Evolutionary conservation across 2,797 vertebrate genomes (phyloP), one percentile per base, ranked within the genome.

Genomic region (Echiichthys vipera): DNA sequence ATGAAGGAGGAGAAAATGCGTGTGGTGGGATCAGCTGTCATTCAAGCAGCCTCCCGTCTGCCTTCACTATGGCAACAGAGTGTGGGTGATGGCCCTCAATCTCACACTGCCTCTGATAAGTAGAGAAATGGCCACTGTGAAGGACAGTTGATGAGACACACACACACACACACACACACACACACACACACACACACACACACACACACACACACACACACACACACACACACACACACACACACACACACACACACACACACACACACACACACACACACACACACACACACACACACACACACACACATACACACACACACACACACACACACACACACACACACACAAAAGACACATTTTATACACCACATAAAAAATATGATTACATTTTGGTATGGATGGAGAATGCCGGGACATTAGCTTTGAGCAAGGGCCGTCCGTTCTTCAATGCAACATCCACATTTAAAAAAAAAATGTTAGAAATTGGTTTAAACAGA

Each of bases 21-120:
- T 88, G 83, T 53, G 77, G 74, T 59, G 74, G 79, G 63, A 84
- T 76, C 64, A 65, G 79, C 84, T 79, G 91, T 90, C 92, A 88
- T 46, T 94, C 92, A 92, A 77, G 64, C 84, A 70, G 65, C 80
- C 85, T 75, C 72, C 74, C 13, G 25, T 66, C 83, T 67, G 54
- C 71, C 77, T 81, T 88, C 64, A 71, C 89, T 71, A 89, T 91
- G 91, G 85, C 90, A 93, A 92, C 85, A 78, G 73, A 84, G 79
- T 51, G 78, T 58, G 74, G 74, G 66, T 89, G 89, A 90, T 77
- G 86, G 84, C 75, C 67, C 81, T 90, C 85, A 80, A 85, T 89
- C 87, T 91, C 76, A 66, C 46, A 49, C 77, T 64, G 75, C 50
- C 61, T 83, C 58, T 61, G 87, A 89, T 84, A 83, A 85, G 73